These are phyloP conservation scores for Plagodis dolabraria DNA, from an alignment of 2,888 invertebrate genomes.

Conservation along the genomic window DNA sequence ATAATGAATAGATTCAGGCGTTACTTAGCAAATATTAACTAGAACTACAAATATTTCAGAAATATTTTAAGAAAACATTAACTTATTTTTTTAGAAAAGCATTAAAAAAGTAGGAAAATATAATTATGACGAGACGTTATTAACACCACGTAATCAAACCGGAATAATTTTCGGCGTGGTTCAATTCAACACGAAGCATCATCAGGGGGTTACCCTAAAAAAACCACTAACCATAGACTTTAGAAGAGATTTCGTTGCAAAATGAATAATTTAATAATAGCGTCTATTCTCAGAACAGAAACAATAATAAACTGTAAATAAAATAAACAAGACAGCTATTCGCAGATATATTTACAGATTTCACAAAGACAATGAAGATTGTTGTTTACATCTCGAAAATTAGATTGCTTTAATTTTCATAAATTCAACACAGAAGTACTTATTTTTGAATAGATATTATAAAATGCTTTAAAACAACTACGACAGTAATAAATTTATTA, in stretches of 20 bases:
- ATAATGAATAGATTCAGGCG: no score
- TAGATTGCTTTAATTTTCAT: conserved; percentile 13
- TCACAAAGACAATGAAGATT: conserved; percentile 25
- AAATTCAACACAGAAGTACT: conserved; percentile 9
- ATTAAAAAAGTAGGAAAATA: no score
- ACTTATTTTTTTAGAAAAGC: no score
- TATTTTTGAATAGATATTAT: conserved; percentile 5
- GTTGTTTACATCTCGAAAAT: conserved; percentile 14
- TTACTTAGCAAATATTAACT: no score
- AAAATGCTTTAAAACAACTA: background rate
- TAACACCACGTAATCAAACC: no score
- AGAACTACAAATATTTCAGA: no score
- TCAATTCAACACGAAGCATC: no score
- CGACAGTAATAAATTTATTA: no score
- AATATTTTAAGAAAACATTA: no score
- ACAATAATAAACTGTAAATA: conserved; percentile 27
- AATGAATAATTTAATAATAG: conserved; percentile 21
- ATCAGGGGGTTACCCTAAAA: no score
- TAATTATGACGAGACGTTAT: no score
- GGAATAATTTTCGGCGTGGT: no score
- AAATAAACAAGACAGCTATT: conserved; percentile 21
- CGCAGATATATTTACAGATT: conserved; percentile 30
- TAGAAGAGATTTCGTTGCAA: conserved; percentile 11
- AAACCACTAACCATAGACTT: background rate
- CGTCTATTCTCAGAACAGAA: conserved; percentile 16